Evolutionary conservation across 1,140 invertebrate genomes (phyloP), one percentile per base, ranked within the genome.

Genomic region (Microplitis mediator): DNA sequence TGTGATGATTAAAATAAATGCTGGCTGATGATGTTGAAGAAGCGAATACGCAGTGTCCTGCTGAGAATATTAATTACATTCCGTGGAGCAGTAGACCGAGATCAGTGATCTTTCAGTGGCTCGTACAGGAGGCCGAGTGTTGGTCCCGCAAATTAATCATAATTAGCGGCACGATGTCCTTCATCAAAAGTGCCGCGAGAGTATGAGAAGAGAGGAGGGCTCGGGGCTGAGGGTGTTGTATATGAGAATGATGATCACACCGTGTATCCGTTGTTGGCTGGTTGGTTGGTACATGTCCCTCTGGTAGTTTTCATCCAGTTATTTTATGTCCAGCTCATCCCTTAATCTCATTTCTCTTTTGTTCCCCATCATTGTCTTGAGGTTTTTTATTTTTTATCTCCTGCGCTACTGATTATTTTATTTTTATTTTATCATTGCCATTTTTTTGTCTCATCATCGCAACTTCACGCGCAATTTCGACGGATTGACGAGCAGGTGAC

Each of bases 1-100:
- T 45, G 39, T 6, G 39, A 45, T 45, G 39, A 45, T 45, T 45
- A 45, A 45, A 54, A 14, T 54, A 54, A 54, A 54, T 54, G 13
- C n/a, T 3, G 1, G 13, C 52, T 54, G 52, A 14, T 54, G 52
- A 14, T 14, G 52, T n/a, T 54, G 1, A 14, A 45, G 39, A 45
- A 45, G 39, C 39, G 39, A 63, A 36, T 35, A 71, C 45, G 63
- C 62, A 45, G 39, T 39, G 63, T 75, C 75, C 75, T 61, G 75
- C 75, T 76, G 75, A 60, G 75, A 76, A 74, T 76, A 76, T 76
- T 76, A 76, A 76, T 76, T 76, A 76, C 75, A 32, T 69, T 69
- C 4, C 16, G 13, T 6, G 9, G 6, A 35, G 4, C 9, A 32
- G 31, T 9, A 36, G 16, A 35, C 4, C n/a, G 34, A 51, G 34